phyloP scores from a whole-genome alignment of 2,113 vertebrate genomes.

The Sinocyclocheilus maitianheensis region DNA sequence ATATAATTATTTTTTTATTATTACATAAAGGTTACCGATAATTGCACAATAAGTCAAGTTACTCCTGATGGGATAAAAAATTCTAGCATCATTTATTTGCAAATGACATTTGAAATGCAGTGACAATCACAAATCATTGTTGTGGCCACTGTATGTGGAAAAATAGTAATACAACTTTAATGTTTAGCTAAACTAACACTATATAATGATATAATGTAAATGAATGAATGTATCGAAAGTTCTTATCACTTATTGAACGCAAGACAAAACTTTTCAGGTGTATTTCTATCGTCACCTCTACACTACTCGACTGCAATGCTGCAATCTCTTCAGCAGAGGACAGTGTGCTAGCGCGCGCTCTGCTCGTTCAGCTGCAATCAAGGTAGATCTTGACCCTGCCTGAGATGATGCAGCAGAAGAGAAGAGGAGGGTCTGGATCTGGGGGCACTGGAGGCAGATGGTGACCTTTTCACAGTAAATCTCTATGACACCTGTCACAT shows the following conservation, averaged over 20 bases:
- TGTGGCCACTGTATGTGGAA: neutral
- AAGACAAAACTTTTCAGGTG: neutral
- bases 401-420: neutral
- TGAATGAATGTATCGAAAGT: neutral
- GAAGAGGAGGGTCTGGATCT: slow-evolving; percentile 8
- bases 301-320: neutral
- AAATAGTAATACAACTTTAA: neutral
- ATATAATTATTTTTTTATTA: neutral
- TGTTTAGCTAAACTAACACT: neutral
- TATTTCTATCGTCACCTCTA: neutral
- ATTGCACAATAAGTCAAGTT: neutral
- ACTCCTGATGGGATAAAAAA: neutral
- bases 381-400: neutral
- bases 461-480: slow-evolving; percentile 75
- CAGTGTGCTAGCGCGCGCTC: neutral
- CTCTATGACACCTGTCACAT: slow-evolving; percentile 70
- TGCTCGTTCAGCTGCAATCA: neutral
- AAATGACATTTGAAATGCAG: neutral
- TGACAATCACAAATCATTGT: neutral
- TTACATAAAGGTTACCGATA: neutral
- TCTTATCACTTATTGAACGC: neutral
- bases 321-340: neutral
- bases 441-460: slow-evolving; percentile 69
- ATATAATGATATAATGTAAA: neutral
- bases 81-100: neutral